Conservation (phyloP, 2,888 invertebrate genomes). For the Drosophila parthenogenetica region DNA sequence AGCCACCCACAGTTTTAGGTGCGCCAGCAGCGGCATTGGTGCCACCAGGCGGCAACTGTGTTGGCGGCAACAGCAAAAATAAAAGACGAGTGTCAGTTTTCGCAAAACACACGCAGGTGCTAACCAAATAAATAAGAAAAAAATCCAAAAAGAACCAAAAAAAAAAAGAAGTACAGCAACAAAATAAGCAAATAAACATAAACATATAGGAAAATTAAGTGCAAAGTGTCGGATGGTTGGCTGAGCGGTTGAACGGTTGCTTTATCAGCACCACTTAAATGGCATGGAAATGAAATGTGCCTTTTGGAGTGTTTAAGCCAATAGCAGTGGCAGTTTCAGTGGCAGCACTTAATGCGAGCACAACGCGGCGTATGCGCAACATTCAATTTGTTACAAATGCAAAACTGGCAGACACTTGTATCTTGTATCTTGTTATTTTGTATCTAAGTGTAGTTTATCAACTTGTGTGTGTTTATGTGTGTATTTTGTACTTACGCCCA, state of each 20-base stretch:
- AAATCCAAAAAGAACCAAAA: slow-evolving; percentile 7
- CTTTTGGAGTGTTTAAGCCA: slow-evolving; percentile 51
- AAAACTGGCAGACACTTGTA: slow-evolving; percentile 41
- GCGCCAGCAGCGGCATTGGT: slow-evolving; percentile 43
- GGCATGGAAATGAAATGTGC: slow-evolving; percentile 62
- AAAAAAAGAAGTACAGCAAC: slow-evolving; percentile 10
- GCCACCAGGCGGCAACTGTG: slow-evolving; percentile 65
- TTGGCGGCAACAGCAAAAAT: slow-evolving; percentile 8
- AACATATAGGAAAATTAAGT: slow-evolving; percentile 73
- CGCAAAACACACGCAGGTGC: slow-evolving; percentile 41
- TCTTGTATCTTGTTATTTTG: slow-evolving; percentile 24
- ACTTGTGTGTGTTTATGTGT: slow-evolving; percentile 37
- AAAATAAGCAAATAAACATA: slow-evolving; percentile 56
- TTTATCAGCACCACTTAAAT: slow-evolving; percentile 59
- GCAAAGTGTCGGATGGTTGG: slow-evolving; percentile 67
- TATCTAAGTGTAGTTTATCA: slow-evolving; percentile 34
- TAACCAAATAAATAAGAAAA: slow-evolving; percentile 62
- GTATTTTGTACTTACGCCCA: slow-evolving; percentile 67
- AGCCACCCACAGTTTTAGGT: slow-evolving; percentile 74
- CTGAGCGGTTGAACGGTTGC: slow-evolving; percentile 32
- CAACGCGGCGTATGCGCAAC: slow-evolving; percentile 41
- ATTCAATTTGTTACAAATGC: slow-evolving; percentile 22
- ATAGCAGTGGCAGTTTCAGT: background rate
- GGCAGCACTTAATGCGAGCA: slow-evolving; percentile 15
- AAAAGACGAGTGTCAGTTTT: slow-evolving; percentile 34